These are phyloP conservation scores for Tanypteryx hageni DNA, from an alignment of 2,888 invertebrate genomes.

Conservation along the genomic window DNA sequence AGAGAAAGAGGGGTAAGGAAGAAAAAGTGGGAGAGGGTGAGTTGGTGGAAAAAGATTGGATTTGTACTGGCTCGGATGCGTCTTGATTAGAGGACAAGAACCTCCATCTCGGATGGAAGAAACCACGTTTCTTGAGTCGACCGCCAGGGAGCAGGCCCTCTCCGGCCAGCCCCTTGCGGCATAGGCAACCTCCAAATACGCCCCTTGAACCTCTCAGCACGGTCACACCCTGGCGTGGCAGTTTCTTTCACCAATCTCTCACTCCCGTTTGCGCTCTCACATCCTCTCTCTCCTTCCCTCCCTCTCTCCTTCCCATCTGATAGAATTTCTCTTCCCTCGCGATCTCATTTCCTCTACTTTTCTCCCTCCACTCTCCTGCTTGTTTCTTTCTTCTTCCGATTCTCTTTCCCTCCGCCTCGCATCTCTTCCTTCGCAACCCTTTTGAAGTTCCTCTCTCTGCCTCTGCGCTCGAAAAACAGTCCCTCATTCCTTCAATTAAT, in stretches of 20 bases:
- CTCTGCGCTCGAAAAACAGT: too few species aligned
- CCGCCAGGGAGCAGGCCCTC: neutral
- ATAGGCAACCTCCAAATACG: neutral
- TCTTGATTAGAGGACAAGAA: conserved; percentile 45
- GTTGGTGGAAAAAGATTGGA: conserved; percentile 23
- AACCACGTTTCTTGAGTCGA: conserved; percentile 22
- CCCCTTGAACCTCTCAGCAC: neutral
- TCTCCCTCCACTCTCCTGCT: neutral
- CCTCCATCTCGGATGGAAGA: neutral
- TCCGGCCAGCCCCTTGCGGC: neutral
- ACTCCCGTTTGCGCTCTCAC: neutral
- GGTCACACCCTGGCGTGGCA: neutral
- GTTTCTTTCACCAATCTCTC: neutral
- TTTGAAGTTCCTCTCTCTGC: too few species aligned
- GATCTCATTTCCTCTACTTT: neutral
- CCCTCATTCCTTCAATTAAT: too few species aligned
- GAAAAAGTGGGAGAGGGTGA: neutral
- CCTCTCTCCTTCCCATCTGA: neutral
- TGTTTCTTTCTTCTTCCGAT: neutral
- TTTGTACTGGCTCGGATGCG: conserved; percentile 38
- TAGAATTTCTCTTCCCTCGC: neutral
- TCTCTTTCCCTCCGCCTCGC: neutral
- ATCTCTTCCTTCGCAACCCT: neutral
- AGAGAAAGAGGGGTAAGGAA: neutral
- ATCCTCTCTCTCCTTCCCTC: too few species aligned